These are phyloP conservation scores for Oncorhynchus masou DNA, from an alignment of 2,113 vertebrate genomes.

Conservation along the genomic window DNA sequence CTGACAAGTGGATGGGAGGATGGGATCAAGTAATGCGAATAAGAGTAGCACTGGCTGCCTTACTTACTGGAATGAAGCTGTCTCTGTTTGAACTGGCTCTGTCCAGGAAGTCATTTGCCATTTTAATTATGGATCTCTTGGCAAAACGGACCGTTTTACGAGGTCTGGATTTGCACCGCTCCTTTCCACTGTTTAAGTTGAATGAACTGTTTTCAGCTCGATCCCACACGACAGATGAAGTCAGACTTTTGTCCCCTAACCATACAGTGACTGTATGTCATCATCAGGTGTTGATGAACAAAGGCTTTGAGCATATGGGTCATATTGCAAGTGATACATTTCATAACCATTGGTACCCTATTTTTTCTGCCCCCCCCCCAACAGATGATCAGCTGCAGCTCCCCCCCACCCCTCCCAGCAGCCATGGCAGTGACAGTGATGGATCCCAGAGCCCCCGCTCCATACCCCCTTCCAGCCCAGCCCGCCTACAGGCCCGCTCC, in stretches of 20 bases:
- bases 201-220: background rate
- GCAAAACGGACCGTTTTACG: constrained; percentile 10
- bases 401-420: constrained; percentile 96
- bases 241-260: background rate
- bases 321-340: background rate
- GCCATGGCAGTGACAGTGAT: constrained; percentile 93
- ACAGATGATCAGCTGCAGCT: constrained; percentile 90
- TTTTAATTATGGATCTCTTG: constrained; percentile 17
- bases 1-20: constrained; percentile 5
- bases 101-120: constrained; percentile 18
- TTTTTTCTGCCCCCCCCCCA: background rate
- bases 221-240: background rate
- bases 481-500: constrained; percentile 72
- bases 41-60: background rate
- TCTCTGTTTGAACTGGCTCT: constrained; percentile 19
- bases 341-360: background rate
- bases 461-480: constrained; percentile 63
- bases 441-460: constrained; percentile 83
- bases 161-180: constrained; percentile 8
- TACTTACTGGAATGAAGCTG: background rate
- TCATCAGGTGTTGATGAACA: background rate
- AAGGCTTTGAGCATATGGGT: background rate
- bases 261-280: background rate
- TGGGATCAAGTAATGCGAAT: background rate
- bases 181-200: constrained; percentile 20